phyloP scores from a whole-genome alignment of 2,113 vertebrate species.

The Xenopus laevis region DNA sequence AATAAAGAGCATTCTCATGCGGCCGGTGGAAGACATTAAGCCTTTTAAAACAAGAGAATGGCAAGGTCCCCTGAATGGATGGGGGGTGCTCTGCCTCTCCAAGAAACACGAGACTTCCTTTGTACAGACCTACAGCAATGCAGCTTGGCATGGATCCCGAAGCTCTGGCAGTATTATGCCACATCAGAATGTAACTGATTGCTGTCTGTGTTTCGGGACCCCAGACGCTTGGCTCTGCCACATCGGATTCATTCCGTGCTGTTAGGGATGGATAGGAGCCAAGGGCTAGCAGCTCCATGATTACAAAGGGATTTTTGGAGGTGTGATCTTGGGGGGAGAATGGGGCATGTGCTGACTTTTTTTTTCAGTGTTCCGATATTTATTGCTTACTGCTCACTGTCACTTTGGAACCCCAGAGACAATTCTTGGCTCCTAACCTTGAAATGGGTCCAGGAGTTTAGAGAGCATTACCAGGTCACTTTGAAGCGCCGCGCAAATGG shows the following conservation, averaged over 20 bases:
- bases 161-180: slow-evolving; percentile 66
- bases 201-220: slow-evolving; percentile 58
- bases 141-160: slow-evolving; percentile 62
- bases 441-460: slow-evolving; percentile 5
- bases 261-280: slow-evolving; percentile 57
- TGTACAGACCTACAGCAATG: slow-evolving; percentile 69
- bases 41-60: slow-evolving; percentile 38
- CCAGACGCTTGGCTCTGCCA: slow-evolving; percentile 62
- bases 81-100: slow-evolving; percentile 53
- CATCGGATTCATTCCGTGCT: slow-evolving; percentile 61
- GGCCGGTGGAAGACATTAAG: too few relatives aligned
- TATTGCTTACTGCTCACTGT: slow-evolving; percentile 42
- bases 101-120: slow-evolving; percentile 60
- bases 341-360: slow-evolving; percentile 52
- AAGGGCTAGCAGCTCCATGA: slow-evolving; percentile 54
- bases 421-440: slow-evolving; percentile 3
- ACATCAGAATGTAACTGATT: slow-evolving; percentile 66
- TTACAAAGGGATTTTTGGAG: slow-evolving; percentile 55
- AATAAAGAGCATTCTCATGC: not conserved
- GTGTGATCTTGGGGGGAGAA: slow-evolving; percentile 54
- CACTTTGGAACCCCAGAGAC: slow-evolving; percentile 6
- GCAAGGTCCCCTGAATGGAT: slow-evolving; percentile 32
- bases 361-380: slow-evolving; percentile 47
- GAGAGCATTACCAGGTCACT: slow-evolving; percentile 33
- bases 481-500: slow-evolving; percentile 16